These are phyloP conservation scores for Aleiodes testaceus DNA, from an alignment of 2,888 invertebrate species.

Conservation along the genomic window DNA sequence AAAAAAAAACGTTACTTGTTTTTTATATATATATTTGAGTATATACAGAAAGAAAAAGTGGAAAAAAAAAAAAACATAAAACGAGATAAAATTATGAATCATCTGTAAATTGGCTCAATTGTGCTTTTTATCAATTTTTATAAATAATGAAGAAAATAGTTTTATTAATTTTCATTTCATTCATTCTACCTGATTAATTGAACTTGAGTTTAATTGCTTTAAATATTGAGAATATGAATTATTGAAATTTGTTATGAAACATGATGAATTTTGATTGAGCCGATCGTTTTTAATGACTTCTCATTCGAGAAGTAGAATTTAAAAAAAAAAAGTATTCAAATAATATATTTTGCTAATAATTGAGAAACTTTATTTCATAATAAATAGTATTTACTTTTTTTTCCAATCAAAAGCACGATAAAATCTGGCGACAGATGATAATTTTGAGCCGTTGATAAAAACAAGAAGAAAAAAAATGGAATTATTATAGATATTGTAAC, in stretches of 20 bases:
- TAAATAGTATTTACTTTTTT: not conserved
- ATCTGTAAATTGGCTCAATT: constrained; percentile 37
- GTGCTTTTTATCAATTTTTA: constrained; percentile 27
- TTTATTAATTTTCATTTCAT: constrained; percentile 26
- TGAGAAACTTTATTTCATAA: not conserved
- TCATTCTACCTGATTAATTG: not conserved
- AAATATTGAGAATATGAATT: not conserved
- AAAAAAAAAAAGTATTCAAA: constrained; percentile 14
- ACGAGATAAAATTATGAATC: constrained; percentile 39
- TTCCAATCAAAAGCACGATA: constrained; percentile 13
- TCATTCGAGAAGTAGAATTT: not conserved
- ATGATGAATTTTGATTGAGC: not conserved
- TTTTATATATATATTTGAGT: constrained; percentile 55
- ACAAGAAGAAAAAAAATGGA: constrained; percentile 39
- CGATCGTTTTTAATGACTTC: not conserved
- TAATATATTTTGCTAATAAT: constrained; percentile 2
- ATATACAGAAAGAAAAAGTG: constrained; percentile 48
- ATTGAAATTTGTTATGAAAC: not conserved
- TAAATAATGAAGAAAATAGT: not conserved
- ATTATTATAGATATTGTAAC: constrained; percentile 68
- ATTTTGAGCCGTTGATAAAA: constrained; percentile 51
- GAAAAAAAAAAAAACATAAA: constrained; percentile 46
- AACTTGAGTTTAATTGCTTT: constrained; percentile 1
- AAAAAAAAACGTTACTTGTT: constrained; percentile 54
- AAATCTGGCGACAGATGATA: constrained; percentile 46